Percentiles rank a stretch among this genome's conserved stretches.
Evolutionary conservation across 1,140 invertebrate species (phyloP).

Genomic region (Drosophila ohnishii): DNA sequence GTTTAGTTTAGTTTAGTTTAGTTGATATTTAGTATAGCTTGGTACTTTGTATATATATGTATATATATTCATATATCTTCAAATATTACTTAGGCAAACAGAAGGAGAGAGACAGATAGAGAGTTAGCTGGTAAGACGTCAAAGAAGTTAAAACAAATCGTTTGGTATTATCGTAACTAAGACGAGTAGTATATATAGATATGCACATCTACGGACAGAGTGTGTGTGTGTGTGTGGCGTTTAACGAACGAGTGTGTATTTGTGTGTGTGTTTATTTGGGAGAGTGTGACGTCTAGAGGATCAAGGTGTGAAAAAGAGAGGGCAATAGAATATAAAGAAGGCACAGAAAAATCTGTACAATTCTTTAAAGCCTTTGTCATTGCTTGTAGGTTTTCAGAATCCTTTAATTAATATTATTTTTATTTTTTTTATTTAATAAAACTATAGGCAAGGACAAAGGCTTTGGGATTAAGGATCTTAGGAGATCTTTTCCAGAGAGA

Average conservation of each 20-base stretch:
- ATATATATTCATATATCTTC: conserved; percentile 58
- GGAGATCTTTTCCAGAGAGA: background rate
- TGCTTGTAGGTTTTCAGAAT: background rate
- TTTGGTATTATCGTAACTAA: conserved; percentile 35
- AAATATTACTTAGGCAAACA: conserved; percentile 55
- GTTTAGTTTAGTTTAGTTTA: conserved; percentile 44
- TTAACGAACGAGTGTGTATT: conserved; percentile 22
- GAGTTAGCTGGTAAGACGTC: conserved; percentile 25
- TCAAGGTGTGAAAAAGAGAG: background rate
- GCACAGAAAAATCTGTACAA: background rate
- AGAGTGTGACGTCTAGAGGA: background rate
- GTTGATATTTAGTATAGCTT: conserved; percentile 50
- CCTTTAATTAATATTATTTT: no score
- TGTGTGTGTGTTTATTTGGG: conserved; percentile 7
- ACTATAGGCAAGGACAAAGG: background rate
- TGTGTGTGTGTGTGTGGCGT: conserved; percentile 26
- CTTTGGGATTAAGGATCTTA: background rate
- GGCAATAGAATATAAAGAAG: background rate
- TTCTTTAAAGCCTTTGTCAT: background rate
- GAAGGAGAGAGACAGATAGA: conserved; percentile 18
- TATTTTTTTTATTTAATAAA: background rate
- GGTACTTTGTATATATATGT: conserved; percentile 62
- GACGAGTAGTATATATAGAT: conserved; percentile 36
- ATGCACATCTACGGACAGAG: conserved; percentile 43
- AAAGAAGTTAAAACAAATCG: conserved; percentile 26